phyloP scores from a whole-genome alignment of 2,113 vertebrate species.

The Gallinago paraguaiae region DNA sequence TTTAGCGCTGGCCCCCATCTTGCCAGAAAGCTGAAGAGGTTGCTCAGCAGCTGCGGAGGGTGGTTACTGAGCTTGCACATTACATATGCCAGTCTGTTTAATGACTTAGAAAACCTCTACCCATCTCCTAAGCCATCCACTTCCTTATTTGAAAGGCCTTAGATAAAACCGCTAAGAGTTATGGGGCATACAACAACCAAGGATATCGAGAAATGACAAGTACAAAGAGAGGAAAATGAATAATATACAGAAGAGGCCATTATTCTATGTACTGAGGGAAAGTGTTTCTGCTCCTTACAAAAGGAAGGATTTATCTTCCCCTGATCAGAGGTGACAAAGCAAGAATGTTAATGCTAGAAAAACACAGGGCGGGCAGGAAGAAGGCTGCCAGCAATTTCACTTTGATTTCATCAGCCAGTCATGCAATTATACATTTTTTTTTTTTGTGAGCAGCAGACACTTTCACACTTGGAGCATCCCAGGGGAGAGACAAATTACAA shows the following conservation, averaged over 20 bases:
- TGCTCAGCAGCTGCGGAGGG: neutral
- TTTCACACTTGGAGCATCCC: neutral
- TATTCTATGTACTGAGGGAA: slow-evolving; percentile 40
- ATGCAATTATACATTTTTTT: neutral
- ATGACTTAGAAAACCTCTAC: neutral
- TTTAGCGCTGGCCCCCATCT: neutral
- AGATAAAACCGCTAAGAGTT: slow-evolving; percentile 33
- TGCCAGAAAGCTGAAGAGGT: neutral
- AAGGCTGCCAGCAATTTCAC: neutral
- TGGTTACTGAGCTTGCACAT: neutral
- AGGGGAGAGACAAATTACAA: slow-evolving; percentile 4
- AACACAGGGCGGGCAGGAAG: neutral
- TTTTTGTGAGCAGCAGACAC: neutral
- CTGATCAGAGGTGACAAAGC: slow-evolving; percentile 25
- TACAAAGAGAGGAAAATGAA: slow-evolving; percentile 49
- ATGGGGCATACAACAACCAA: neutral
- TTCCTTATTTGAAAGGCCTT: neutral
- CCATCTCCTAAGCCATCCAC: neutral
- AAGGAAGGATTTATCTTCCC: slow-evolving; percentile 44
- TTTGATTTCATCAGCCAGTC: neutral
- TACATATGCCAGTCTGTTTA: neutral
- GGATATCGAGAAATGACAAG: slow-evolving; percentile 41
- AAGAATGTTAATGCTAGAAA: neutral
- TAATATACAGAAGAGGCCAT: slow-evolving; percentile 39
- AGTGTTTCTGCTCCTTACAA: slow-evolving; percentile 53